These are phyloP conservation scores for Gisinianus flammeolus DNA, from an alignment of 2,888 invertebrate genomes.

Conservation along the genomic window DNA sequence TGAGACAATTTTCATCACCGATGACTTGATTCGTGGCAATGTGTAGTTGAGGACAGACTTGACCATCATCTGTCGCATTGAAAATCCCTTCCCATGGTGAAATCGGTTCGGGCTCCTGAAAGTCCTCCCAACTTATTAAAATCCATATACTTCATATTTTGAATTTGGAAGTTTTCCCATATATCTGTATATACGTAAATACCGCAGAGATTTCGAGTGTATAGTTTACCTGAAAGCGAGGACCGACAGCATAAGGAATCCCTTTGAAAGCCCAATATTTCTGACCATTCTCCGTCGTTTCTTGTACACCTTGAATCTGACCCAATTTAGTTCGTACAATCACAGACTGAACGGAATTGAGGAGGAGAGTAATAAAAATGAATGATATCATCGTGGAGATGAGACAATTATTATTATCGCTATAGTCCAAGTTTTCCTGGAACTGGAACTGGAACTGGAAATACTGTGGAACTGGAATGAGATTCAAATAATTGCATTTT, in stretches of 20 bases:
- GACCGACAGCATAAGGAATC: conserved; percentile 59
- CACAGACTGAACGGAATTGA: conserved; percentile 34
- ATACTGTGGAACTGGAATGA: too few relatives aligned
- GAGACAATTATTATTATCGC: too few relatives aligned
- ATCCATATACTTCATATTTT: not conserved
- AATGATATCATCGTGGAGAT: not conserved
- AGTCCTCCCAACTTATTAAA: too few relatives aligned
- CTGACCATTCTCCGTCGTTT: conserved; percentile 47
- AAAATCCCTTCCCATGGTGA: conserved; percentile 57
- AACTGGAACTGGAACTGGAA: too few relatives aligned
- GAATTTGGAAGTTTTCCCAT: not conserved
- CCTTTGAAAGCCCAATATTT: conserved; percentile 59
- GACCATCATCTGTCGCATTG: conserved; percentile 58
- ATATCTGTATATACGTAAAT: not conserved
- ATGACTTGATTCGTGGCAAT: conserved; percentile 57
- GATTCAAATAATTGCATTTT: too few relatives aligned
- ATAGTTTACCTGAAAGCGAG: conserved; percentile 60
- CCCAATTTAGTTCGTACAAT: conserved; percentile 58
- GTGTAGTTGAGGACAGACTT: conserved; percentile 59
- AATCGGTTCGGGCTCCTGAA: conserved; percentile 56
- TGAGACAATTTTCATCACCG: conserved; percentile 59
- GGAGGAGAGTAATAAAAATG: conserved; percentile 12
- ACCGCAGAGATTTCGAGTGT: too few relatives aligned
- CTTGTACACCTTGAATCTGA: conserved; percentile 55
- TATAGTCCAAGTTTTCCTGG: too few relatives aligned